Base-by-base conservation (phyloP, 2,113 vertebrate genomes). In the Taxidea taxus region DNA sequence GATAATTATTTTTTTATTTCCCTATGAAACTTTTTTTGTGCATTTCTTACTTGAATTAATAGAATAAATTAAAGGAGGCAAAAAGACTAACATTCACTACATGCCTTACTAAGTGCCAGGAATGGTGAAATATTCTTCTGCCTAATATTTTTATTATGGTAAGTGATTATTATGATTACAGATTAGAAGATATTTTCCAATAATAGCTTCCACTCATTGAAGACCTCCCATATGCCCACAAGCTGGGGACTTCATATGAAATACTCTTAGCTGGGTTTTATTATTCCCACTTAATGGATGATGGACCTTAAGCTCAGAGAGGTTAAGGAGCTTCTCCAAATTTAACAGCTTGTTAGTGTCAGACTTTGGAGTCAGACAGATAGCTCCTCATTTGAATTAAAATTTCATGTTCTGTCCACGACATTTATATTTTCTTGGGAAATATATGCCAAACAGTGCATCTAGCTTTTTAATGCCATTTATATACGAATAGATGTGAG, bases 281-380 rank as follows among this genome's bases (percentile, higher is more conserved):
- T 90, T 95, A 90, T 85, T 88, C 21, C 37, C 27, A 49, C 58
- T 62, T 56, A 93, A 82, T 72, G 14, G 10, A 70, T 62, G 88
- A 88, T 39, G n/a, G 51, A 74, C 51, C 68, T 95, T 62, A 93
- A 95, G 58, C 83, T 96, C 90, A 97, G 87, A 97, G 72, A 93
- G 44, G 66, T 95, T 96, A 97, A 97, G 66, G 60, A 83, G 12
- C 23, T 89, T 94, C 37, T 62, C 31, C 42, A 78, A 4, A 66
- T 31, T 39, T 66, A 90, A 87, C 83, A 97, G 78, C 87, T 42
- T 95, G 29, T 44, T 23, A 93, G 44, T 72, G 37, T 4, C 25
- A 82, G 39, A 25, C 58, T 74, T 49, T 89, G n/a, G 51, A 83
- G 29, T 83, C 44, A 93, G 25, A 58, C 1, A 91, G 34, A 44